Evolutionary conservation across 2,797 vertebrate species (phyloP), one percentile per base, ranked within the genome.

Genomic region (Dallia pectoralis): DNA sequence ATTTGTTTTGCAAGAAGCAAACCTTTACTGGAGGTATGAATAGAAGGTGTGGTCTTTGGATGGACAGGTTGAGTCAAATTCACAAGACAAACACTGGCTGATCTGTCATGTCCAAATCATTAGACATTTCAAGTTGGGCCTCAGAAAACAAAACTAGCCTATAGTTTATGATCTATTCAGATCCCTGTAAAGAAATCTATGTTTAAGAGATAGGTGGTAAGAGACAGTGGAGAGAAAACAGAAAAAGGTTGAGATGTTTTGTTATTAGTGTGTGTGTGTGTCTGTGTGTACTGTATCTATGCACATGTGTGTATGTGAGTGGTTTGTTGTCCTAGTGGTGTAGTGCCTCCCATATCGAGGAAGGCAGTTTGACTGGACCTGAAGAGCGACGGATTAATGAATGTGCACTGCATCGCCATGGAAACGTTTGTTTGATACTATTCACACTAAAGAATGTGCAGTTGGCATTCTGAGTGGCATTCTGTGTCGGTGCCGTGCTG

Each of bases 401-500:
- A 89, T 81, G 75, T 80, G 89, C 80, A 86, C 88, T 89, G 84
- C 86, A 87, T 92, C 91, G 84, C 89, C 82, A 89, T 92, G 87
- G 83, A 85, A 89, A 85, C 88, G 85, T 87, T 87, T 90, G 86
- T 76, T 74, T 68, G 53, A 61, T 67, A 22, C 71, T 63, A 63
- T 71, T 62, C 18, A 67, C 22, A 27, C 40, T 33, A 49, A 51
- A 53, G 67, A 73, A 70, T 40, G 56, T 15, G 40, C n/a, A 25
- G n/a, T 25, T 48, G 62, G 70, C 63, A 67, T 29, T 63, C n/a
- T 18, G 47, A 67, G 33, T 62, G 27, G n/a, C n/a, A n/a, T n/a
- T n/a, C n/a, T n/a, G n/a, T n/a, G n/a, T n/a, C n/a, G 29, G 30
- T 12, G 4, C n/a, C 44, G 65, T 44, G 65, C 27, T 47, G 36